Conservation (phyloP, 2,888 invertebrate species). For the Pseudococcus jackbeardsleyi region DNA sequence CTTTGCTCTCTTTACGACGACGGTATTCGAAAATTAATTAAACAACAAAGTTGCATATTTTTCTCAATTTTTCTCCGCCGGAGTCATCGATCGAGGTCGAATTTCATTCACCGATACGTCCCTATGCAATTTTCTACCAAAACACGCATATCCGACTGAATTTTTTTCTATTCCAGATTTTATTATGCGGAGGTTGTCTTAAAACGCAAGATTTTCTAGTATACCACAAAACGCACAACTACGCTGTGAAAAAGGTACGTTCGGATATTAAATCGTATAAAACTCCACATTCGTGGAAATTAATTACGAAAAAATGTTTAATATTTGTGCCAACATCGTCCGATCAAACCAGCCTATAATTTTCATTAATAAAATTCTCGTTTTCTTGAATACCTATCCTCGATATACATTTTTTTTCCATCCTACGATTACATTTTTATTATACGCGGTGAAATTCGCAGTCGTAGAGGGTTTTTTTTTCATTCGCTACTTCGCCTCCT, state of each 20-base stretch:
- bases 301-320: not conserved
- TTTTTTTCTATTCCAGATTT: constrained; percentile 54
- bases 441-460: not conserved
- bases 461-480: not conserved
- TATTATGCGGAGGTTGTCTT: constrained; percentile 66
- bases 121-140: not conserved
- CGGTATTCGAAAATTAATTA: constrained; percentile 30
- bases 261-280: not conserved
- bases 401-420: not conserved
- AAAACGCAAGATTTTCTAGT: constrained; percentile 41
- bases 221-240: constrained; percentile 66
- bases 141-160: not conserved
- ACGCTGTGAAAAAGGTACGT: constrained; percentile 66
- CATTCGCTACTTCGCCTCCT: not conserved
- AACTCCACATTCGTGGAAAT: not conserved
- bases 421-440: not conserved
- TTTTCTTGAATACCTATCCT: not conserved
- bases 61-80: not conserved
- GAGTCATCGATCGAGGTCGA: not conserved
- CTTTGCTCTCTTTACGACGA: not conserved
- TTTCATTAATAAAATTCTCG: not conserved
- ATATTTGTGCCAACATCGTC: not conserved
- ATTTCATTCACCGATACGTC: not conserved
- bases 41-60: constrained; percentile 25
- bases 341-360: not conserved